A percentile compares a stretch with the other conserved stretches of the same genome.
phyloP scores from a whole-genome alignment of 2,113 vertebrate species.

The Hydropotes inermis region DNA sequence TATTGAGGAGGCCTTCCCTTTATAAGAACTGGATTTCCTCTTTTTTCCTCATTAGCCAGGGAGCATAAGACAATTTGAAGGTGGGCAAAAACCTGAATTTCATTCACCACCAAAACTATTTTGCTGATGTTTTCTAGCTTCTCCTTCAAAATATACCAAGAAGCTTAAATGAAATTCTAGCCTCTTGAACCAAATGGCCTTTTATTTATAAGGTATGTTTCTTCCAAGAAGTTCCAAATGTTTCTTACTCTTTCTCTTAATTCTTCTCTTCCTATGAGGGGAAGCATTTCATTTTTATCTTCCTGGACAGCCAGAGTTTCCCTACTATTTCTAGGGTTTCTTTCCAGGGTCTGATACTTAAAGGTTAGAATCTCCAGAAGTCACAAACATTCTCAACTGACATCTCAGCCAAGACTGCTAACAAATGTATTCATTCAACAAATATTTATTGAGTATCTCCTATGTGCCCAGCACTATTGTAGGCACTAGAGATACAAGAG shows the following conservation, averaged over 20 bases:
- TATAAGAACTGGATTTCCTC: not conserved
- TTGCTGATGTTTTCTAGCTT: conserved; percentile 33
- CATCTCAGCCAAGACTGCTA: not conserved
- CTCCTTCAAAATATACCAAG: conserved; percentile 21
- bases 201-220: conserved; percentile 43
- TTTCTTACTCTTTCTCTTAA: conserved; percentile 26
- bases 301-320: not conserved
- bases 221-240: conserved; percentile 35
- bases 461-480: not conserved
- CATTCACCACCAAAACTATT: not conserved
- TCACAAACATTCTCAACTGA: conserved; percentile 15
- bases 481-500: not conserved
- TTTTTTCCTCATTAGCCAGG: not conserved
- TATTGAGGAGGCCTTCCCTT: not conserved
- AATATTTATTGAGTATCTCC: not conserved
- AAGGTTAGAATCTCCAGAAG: conserved; percentile 25
- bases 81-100: not conserved
- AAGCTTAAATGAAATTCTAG: conserved; percentile 19
- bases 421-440: not conserved
- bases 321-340: not conserved
- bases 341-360: not conserved
- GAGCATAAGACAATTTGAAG: not conserved
- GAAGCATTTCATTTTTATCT: conserved; percentile 49
- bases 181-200: conserved; percentile 6
- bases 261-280: not conserved